Base-by-base conservation (phyloP, 2,113 vertebrate species). In the Pseudopodoces humilis region DNA sequence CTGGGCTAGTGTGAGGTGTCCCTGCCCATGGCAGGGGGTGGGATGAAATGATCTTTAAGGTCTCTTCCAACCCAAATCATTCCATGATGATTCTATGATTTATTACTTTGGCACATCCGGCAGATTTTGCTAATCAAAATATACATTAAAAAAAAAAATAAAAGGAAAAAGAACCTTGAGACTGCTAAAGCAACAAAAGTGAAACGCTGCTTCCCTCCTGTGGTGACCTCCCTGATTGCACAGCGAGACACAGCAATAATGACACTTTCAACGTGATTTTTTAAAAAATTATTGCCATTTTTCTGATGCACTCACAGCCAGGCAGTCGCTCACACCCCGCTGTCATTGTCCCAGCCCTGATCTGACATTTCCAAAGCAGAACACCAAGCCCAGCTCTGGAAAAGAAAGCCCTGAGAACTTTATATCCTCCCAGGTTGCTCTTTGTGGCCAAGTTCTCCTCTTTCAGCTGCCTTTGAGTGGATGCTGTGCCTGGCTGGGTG, bases 151-250 rank as follows among this genome's bases (percentile, higher is more conserved):
- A 8, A 22, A 6, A 23, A 39, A 59, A 24, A n/a, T 37, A 39
- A n/a, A 55, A 43, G 37, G 37, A 39, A 15, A 15, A 37, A 2
- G 7, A 62, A 39, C 25, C 16, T 50, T 17, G 37, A 5, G 17
- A 39, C 39, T 49, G 43, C 12, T 43, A 21, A 71, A 47, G 62
- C 80, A 59, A n/a, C 62, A 94, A 92, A 95, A 83, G 75, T 83
- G 90, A 91, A 78, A 46, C 95, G 1, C 88, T 97, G 94, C 92
- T 97, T 92, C 97, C 96, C 96, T 96, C 97, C 96, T 92, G 96
- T 97, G 96, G 97, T 71, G 55, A 85, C 33, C 44, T 37, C 75
- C 52, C 71, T 63, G 35, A 71, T 17, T 95, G 74, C 92, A 94
- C 86, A 60, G 13, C 3, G 0, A 39, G 79, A 24, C 30, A 0